phyloP scores from a whole-genome alignment of 2,797 vertebrate species.

The Sparus aurata region DNA sequence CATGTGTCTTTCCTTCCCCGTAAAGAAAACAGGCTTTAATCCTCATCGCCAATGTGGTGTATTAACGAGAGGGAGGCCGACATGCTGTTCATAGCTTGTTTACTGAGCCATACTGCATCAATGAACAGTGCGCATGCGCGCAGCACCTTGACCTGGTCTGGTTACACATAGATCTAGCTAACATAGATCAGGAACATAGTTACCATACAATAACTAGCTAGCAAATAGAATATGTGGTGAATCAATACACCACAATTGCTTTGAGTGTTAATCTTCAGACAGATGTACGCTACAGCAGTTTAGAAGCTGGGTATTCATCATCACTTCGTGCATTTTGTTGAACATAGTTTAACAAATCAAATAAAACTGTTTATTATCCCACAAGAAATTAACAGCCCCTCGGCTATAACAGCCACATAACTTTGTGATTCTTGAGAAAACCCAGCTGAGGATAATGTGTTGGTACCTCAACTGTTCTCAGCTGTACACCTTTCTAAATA shows the following conservation, averaged over 20 bases:
- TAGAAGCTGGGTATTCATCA: background rate
- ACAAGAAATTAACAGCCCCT: conserved; percentile 32
- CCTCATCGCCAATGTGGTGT: too few species aligned
- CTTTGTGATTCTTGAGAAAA: conserved; percentile 37
- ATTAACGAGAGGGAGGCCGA: too few species aligned
- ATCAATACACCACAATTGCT: background rate
- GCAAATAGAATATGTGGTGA: too few species aligned
- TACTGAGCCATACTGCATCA: too few species aligned
- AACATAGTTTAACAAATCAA: conserved; percentile 15
- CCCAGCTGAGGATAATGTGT: conserved; percentile 36
- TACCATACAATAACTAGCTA: too few species aligned
- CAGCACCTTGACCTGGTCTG: too few species aligned
- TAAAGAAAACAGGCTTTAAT: too few species aligned
- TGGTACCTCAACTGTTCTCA: conserved; percentile 31
- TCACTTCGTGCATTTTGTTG: conserved; percentile 9
- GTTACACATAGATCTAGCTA: too few species aligned
- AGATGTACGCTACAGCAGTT: conserved; percentile 7
- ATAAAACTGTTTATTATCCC: conserved; percentile 20
- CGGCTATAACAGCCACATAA: conserved; percentile 32
- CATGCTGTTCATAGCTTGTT: too few species aligned
- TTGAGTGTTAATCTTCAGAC: conserved; percentile 19
- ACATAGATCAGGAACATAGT: too few species aligned
- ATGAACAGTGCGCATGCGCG: too few species aligned
- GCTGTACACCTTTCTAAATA: conserved; percentile 47
- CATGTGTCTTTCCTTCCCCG: too few species aligned